These are phyloP conservation scores for Steromphala cineraria DNA, from an alignment of 2,888 invertebrate species.

Conservation along the genomic window DNA sequence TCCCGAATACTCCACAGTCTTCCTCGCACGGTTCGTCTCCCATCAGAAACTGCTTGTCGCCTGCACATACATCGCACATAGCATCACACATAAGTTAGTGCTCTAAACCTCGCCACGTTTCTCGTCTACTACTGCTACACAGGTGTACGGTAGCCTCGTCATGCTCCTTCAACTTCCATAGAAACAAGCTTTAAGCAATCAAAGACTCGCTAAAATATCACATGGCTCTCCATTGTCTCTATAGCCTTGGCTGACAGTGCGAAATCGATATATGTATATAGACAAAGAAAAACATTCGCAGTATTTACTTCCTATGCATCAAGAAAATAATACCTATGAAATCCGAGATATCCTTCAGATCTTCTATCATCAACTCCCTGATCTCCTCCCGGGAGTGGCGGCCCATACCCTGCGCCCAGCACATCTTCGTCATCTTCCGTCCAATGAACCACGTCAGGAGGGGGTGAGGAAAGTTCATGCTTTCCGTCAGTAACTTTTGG, in stretches of 20 bases:
- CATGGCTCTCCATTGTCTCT: too few relatives aligned
- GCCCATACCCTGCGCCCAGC: neutral
- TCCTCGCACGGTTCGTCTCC: neutral
- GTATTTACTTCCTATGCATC: too few relatives aligned
- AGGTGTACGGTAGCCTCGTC: too few relatives aligned
- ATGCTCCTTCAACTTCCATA: too few relatives aligned
- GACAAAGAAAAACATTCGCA: too few relatives aligned
- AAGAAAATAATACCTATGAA: neutral
- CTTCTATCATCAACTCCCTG: neutral
- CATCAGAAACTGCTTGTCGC: neutral
- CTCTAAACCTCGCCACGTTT: too few relatives aligned
- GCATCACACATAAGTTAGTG: neutral
- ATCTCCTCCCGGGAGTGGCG: neutral
- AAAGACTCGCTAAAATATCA: too few relatives aligned
- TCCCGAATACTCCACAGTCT: neutral
- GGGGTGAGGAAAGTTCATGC: neutral
- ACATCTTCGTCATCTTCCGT: neutral
- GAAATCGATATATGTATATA: too few relatives aligned
- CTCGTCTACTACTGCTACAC: too few relatives aligned
- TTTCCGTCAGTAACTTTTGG: neutral
- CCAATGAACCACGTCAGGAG: neutral
- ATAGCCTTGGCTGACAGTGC: too few relatives aligned
- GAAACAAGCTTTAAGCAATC: too few relatives aligned
- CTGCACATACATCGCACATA: neutral
- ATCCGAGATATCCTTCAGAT: neutral